phyloP scores from a whole-genome alignment of 2,113 vertebrate species.

The Mionectes macconnelli region DNA sequence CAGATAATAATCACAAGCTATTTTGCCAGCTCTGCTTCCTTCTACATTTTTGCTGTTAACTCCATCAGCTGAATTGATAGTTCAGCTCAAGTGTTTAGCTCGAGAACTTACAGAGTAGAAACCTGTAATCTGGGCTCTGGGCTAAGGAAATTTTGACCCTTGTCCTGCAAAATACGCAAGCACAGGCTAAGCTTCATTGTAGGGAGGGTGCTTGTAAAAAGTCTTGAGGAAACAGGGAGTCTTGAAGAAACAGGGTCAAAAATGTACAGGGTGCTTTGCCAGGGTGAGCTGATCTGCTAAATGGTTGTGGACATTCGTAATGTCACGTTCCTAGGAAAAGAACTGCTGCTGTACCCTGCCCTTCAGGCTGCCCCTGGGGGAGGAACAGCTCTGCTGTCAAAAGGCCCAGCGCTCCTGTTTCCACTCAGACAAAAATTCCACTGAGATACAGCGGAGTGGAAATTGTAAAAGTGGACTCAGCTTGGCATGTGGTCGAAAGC shows the following conservation, averaged over 20 bases:
- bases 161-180: background rate
- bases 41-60: slow-evolving; percentile 64
- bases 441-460: background rate
- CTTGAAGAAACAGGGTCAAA: background rate
- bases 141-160: background rate
- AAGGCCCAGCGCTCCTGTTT: background rate
- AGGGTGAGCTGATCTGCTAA: background rate
- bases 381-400: background rate
- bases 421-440: background rate
- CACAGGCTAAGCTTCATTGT: background rate
- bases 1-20: slow-evolving; percentile 64
- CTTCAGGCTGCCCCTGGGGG: background rate
- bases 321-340: background rate
- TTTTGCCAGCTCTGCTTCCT: slow-evolving; percentile 29
- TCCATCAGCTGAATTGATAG: slow-evolving; percentile 28
- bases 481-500: background rate
- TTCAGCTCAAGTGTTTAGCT: background rate
- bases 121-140: background rate
- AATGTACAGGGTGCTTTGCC: rapidly evolving
- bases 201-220: background rate
- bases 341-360: rapidly evolving
- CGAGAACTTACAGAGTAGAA: background rate
- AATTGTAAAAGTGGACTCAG: background rate
- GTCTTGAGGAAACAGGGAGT: background rate
- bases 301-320: background rate